phyloP scores from a whole-genome alignment of 2,888 invertebrate species.

The Drosophila nr. perissopoda region DNA sequence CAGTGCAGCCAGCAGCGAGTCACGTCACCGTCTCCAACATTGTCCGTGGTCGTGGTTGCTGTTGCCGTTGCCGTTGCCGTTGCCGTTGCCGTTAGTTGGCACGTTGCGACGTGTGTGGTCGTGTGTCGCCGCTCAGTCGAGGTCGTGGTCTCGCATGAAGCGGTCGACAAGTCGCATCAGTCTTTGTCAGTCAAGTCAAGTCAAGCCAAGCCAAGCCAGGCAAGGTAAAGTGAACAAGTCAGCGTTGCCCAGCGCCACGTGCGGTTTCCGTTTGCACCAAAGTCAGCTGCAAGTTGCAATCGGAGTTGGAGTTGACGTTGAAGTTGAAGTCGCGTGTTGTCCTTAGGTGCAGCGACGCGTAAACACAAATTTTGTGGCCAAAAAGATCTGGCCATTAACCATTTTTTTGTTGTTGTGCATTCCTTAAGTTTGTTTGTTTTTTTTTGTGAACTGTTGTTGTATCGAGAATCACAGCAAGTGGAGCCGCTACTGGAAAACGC shows the following conservation, averaged over 20 bases:
- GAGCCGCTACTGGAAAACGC: conserved; percentile 2
- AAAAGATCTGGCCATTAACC: conserved; percentile 28
- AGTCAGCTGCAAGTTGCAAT: conserved; percentile 20
- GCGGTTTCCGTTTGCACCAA: conserved; percentile 14
- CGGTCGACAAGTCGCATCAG: conserved; percentile 55
- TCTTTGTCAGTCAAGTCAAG: conserved; percentile 4
- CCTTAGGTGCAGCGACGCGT: conserved; percentile 34
- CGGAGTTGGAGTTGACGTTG: background rate
- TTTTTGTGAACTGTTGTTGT: conserved; percentile 29
- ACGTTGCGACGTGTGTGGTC: conserved; percentile 20
- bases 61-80: conserved; percentile 31
- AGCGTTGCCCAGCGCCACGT: conserved; percentile 41
- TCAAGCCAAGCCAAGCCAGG: conserved; percentile 6
- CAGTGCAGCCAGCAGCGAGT: conserved; percentile 59
- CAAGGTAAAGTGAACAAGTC: conserved; percentile 19
- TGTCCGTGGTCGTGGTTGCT: conserved; percentile 59
- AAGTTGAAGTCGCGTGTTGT: conserved; percentile 3
- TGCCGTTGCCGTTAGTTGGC: conserved; percentile 28
- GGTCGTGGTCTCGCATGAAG: conserved; percentile 69
- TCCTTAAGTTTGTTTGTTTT: conserved; percentile 10
- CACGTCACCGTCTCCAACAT: conserved; percentile 45
- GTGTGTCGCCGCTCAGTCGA: conserved; percentile 60
- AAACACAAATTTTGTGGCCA: conserved; percentile 32
- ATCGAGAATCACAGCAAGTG: conserved; percentile 18
- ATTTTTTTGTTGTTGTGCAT: conserved; percentile 35